Evolutionary conservation across 2,113 vertebrate genomes (phyloP).

Genomic region (Percopsis transmontana): DNA sequence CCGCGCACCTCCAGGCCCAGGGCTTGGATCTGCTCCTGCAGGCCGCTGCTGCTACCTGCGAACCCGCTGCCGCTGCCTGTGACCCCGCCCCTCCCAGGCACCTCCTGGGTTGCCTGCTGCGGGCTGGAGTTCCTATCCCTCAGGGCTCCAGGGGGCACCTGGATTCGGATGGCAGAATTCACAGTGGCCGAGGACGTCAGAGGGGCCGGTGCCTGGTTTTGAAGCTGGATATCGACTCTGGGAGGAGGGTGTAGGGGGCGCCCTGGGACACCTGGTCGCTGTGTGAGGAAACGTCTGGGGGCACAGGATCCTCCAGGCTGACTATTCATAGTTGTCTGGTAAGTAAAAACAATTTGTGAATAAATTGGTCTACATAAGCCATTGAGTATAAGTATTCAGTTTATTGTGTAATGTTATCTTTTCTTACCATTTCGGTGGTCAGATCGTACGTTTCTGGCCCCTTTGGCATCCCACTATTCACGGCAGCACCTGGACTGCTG

Average conservation of each 20-base stretch:
- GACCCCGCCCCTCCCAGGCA: background rate
- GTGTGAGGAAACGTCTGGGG: constrained; percentile 56
- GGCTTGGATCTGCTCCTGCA: constrained; percentile 76
- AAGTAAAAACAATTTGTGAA: constrained; percentile 4
- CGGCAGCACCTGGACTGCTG: constrained; percentile 47
- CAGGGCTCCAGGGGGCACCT: constrained; percentile 32
- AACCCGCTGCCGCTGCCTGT: background rate
- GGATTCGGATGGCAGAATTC: constrained; percentile 40
- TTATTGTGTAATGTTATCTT: background rate
- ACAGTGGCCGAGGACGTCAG: constrained; percentile 44
- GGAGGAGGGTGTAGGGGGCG: constrained; percentile 59
- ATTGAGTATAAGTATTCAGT: background rate
- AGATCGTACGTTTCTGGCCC: constrained; percentile 65
- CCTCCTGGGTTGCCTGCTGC: constrained; percentile 54
- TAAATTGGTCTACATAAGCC: constrained; percentile 10
- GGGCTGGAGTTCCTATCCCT: constrained; percentile 54
- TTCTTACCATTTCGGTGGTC: constrained; percentile 63
- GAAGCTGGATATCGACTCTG: constrained; percentile 66
- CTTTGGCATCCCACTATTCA: constrained; percentile 54
- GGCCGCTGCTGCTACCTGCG: background rate
- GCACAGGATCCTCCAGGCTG: constrained; percentile 43
- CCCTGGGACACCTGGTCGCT: constrained; percentile 48
- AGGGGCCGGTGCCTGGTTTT: constrained; percentile 45
- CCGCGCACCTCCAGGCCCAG: constrained; percentile 76
- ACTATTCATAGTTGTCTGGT: constrained; percentile 58